Percentiles rank a stretch among this genome's conserved stretches.
Conservation (phyloP, 2,797 vertebrate species). For the Sebastes taczanowskii region DNA sequence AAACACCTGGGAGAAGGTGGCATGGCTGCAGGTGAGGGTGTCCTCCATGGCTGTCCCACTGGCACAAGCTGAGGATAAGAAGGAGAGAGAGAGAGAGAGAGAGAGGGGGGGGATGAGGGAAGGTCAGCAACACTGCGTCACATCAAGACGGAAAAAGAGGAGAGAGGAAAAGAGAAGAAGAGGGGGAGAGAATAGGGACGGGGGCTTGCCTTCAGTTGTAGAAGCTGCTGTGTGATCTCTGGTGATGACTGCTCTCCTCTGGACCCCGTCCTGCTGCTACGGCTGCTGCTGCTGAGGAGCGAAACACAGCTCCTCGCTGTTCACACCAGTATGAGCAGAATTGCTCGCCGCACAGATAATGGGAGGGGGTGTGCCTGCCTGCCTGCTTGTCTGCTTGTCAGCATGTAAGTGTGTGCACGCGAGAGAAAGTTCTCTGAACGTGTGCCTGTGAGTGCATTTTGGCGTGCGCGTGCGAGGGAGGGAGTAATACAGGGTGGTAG, state of each 20-base stretch:
- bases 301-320: slow-evolving; percentile 55
- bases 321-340: slow-evolving; percentile 58
- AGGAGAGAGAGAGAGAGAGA: not conserved
- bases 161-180: not conserved
- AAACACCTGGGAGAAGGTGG: slow-evolving; percentile 87
- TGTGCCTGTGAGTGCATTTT: slow-evolving; percentile 36
- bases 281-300: slow-evolving; percentile 54
- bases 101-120: slow-evolving; percentile 25
- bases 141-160: slow-evolving; percentile 15
- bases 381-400: slow-evolving; percentile 43
- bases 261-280: slow-evolving; percentile 41
- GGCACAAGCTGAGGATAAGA: slow-evolving; percentile 30
- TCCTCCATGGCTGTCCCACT: slow-evolving; percentile 80
- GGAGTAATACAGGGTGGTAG: slow-evolving; percentile 23
- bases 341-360: slow-evolving; percentile 65
- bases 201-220: slow-evolving; percentile 53
- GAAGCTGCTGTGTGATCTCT: slow-evolving; percentile 56
- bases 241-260: slow-evolving; percentile 52
- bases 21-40: slow-evolving; percentile 83
- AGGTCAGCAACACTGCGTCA: slow-evolving; percentile 71
- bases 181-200: not conserved
- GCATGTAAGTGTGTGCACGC: slow-evolving; percentile 35
- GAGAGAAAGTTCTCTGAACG: slow-evolving; percentile 67
- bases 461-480: slow-evolving; percentile 26
- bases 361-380: slow-evolving; percentile 57